Percentiles rank a stretch among this genome's conserved stretches.
Conservation (phyloP, 2,888 invertebrate genomes). For the Eristalis tenax region DNA sequence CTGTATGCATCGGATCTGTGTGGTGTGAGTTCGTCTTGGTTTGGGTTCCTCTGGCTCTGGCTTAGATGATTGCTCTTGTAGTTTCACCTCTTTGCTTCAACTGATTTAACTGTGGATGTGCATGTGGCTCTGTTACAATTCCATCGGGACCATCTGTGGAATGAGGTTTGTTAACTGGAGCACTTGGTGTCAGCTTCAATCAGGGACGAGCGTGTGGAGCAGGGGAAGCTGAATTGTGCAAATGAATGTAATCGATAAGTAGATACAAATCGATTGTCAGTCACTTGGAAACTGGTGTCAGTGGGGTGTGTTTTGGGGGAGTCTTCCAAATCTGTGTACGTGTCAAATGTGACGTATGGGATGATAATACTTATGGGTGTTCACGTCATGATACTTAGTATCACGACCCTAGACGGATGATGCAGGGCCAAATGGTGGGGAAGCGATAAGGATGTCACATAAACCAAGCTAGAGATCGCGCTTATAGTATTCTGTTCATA, state of each 20-base stretch:
- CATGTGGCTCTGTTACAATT: slow-evolving; percentile 24
- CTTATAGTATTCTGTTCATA: no score
- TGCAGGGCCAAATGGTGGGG: no score
- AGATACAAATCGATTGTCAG: slow-evolving; percentile 31
- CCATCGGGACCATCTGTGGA: slow-evolving; percentile 39
- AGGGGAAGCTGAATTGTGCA: slow-evolving; percentile 12
- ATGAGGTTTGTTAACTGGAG: slow-evolving; percentile 19
- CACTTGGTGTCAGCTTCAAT: slow-evolving; percentile 35
- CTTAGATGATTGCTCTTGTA: slow-evolving; percentile 57
- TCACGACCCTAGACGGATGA: no score
- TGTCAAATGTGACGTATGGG: background rate
- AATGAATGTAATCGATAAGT: slow-evolving; percentile 25
- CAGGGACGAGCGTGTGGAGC: background rate
- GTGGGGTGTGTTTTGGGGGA: background rate
- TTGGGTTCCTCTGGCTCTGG: slow-evolving; percentile 19
- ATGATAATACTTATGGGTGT: background rate
- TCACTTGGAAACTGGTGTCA: background rate
- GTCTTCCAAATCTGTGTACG: background rate
- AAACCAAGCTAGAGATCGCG: no score
- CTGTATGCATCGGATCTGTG: slow-evolving; percentile 27
- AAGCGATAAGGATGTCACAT: no score
- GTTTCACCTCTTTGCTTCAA: slow-evolving; percentile 46
- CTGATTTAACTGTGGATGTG: slow-evolving; percentile 11
- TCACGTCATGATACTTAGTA: no score
- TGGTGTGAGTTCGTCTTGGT: background rate